Base-by-base conservation (phyloP, 2,888 invertebrate genomes). In the Meteorus cinctellus region DNA sequence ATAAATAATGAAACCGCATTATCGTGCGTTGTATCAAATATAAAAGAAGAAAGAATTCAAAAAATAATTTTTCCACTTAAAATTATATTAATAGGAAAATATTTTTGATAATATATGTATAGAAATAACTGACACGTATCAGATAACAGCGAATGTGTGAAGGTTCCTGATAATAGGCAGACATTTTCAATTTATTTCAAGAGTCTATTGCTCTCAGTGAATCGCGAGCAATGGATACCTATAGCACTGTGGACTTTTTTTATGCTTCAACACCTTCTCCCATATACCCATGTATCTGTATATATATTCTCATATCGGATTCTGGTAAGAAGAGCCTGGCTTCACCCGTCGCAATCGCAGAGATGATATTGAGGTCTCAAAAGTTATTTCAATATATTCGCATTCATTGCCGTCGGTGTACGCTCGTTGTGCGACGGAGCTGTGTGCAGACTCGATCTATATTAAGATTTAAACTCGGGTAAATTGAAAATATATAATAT, bases 121-220 rank as follows among this genome's bases (percentile, higher is more conserved):
- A 71, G 29, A 12, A 65, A 48, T 51, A 74, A 41, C 14, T 24
- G 76, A 29, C 27, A 68, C 34, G 74, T 29, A 67, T 48, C 48
- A 14, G 14, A 48, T 48, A 48, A n/a, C 14, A 48, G 48, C 48
- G n/a, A n/a, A n/a, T 16, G 48, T 48, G 48, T n/a, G 4, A 41
- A 14, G n/a, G n/a, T 48, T 4, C n/a, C 74, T 77, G 76, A 79
- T 55, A 24, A 55, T 55, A 84, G 83, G 85, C 85, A 86, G 82
- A 86, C 85, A 87, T 87, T 87, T 88, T 87, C 88, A 88, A 88
- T 88, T 88, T 87, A 88, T 87, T 86, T 88, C 86, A 87, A 87
- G 88, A 84, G 85, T 84, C 85, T 86, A 86, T 85, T 76, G 82
- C 83, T 83, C 83, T 81, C 81, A 81, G 82, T 71, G 76, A 66